Conservation (phyloP, 1,140 invertebrate genomes). For the Caenorhabditis elegans region DNA sequence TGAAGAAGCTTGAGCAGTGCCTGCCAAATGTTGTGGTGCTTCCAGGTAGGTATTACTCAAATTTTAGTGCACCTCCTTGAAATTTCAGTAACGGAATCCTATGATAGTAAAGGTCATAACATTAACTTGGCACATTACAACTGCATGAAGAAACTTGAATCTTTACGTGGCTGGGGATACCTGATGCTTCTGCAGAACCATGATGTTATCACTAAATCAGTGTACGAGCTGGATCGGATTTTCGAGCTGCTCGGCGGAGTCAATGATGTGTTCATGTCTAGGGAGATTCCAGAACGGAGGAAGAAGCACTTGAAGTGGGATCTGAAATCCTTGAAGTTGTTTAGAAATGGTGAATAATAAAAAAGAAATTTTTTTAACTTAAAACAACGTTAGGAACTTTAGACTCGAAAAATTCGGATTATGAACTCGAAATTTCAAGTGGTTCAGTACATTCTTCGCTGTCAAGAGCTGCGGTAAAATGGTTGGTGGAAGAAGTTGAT, state of each 20-base stretch:
- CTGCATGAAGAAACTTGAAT: background rate
- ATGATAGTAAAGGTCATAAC: background rate
- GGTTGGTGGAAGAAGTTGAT: background rate
- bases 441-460: background rate
- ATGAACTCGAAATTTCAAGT: background rate
- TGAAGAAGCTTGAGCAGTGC: background rate
- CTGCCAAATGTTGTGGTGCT: background rate
- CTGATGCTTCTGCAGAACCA: background rate
- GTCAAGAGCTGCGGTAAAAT: background rate
- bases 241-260: background rate
- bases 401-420: background rate
- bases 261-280: background rate
- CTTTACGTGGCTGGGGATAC: background rate
- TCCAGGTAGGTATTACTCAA: background rate
- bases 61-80: background rate
- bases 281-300: background rate
- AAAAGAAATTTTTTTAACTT: no score
- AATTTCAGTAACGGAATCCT: background rate
- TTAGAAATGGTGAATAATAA: constrained; percentile 21
- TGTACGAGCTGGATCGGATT: background rate
- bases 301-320: background rate
- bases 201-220: constrained; percentile 19
- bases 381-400: no score
- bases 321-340: background rate
- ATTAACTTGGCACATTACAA: background rate